phyloP scores from a whole-genome alignment of 2,113 vertebrate genomes.

The Cavia aperea region DNA sequence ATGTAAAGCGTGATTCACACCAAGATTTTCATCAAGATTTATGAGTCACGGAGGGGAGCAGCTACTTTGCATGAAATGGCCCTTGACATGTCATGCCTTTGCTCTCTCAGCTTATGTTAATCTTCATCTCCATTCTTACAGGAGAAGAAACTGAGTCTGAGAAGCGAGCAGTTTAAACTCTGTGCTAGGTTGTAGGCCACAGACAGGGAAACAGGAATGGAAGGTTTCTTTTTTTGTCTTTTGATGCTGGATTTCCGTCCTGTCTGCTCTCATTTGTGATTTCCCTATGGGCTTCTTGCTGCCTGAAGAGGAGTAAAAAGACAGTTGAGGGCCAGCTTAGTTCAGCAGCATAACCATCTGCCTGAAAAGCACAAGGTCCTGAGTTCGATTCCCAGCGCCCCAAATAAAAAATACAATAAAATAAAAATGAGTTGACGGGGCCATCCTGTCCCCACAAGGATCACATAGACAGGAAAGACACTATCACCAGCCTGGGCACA shows the following conservation, averaged over 20 bases:
- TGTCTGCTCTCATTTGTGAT: not conserved
- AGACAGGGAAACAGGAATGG: not conserved
- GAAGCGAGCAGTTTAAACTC: not conserved
- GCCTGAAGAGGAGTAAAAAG: not conserved
- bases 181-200: not conserved
- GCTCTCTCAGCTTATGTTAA: not conserved
- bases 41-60: not conserved
- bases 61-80: not conserved
- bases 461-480: not conserved
- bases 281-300: not conserved
- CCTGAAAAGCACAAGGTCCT: too few relatives aligned
- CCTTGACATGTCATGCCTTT: not conserved
- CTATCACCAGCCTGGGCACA: not conserved
- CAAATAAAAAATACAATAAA: too few relatives aligned
- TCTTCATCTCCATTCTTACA: not conserved
- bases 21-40: not conserved
- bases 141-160: not conserved
- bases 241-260: not conserved
- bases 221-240: not conserved
- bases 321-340: not conserved
- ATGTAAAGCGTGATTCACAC: fast-evolving
- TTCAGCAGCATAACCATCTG: too few relatives aligned
- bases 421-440: not conserved
- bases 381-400: too few relatives aligned
- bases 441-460: not conserved